A percentile compares a stretch with the other conserved stretches of the same genome.
Conservation (phyloP, 92 coral and sea anemone genomes). For the Epizoanthus ramosus region DNA sequence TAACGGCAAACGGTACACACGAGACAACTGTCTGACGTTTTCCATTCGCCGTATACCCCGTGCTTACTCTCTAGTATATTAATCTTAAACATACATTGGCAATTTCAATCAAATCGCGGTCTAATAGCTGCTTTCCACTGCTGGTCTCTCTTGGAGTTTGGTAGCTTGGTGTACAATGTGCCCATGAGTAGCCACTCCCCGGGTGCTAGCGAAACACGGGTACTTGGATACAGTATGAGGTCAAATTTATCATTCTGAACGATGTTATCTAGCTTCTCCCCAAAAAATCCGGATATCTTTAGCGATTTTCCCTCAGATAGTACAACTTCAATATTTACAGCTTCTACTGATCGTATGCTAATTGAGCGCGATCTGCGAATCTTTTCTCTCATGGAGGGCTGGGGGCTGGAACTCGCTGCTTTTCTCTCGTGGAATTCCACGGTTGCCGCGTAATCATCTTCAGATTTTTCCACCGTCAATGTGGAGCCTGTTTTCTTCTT, state of each 20-base stretch:
- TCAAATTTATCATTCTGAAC: constrained; percentile 68
- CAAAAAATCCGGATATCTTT: constrained; percentile 21
- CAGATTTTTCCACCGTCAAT: constrained; percentile 9
- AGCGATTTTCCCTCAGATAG: constrained; percentile 9
- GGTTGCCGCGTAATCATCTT: constrained; percentile 30
- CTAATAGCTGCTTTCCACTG: constrained; percentile 89
- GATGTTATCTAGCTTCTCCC: constrained; percentile 19
- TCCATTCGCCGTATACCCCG: too few species aligned
- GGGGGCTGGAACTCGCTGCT: constrained; percentile 12
- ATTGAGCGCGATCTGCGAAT: constrained; percentile 23
- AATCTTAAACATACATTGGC: too few species aligned
- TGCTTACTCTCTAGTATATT: too few species aligned
- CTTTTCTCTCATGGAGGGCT: constrained; percentile 32
- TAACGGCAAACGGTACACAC: too few species aligned
- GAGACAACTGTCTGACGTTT: too few species aligned
- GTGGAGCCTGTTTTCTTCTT: constrained; percentile 18
- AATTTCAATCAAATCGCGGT: constrained; percentile 47
- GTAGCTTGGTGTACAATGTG: constrained; percentile 72
- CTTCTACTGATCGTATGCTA: constrained; percentile 20
- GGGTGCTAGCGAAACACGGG: constrained; percentile 19
- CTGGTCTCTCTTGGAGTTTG: constrained; percentile 50
- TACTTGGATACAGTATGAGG: constrained; percentile 72
- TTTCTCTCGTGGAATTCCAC: constrained; percentile 62
- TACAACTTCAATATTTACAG: constrained; percentile 4
- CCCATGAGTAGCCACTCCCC: constrained; percentile 77